phyloP scores from a whole-genome alignment of 2,797 vertebrate genomes.

The Masticophis lateralis region DNA sequence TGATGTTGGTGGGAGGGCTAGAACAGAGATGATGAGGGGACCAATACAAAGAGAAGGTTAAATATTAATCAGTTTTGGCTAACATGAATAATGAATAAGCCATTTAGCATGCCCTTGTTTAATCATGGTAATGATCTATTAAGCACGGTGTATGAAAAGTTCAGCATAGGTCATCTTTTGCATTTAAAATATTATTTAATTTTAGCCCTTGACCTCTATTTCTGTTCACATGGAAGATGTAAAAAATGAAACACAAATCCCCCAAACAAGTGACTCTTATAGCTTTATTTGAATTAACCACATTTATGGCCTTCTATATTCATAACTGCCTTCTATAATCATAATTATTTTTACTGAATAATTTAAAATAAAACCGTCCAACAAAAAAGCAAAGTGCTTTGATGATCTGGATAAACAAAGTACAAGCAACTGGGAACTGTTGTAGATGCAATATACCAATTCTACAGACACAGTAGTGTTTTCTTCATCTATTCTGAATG shows the following conservation, averaged over 20 bases:
- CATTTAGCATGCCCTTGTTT: constrained; percentile 15
- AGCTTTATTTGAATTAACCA: neutral
- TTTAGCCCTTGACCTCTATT: neutral
- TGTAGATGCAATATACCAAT: neutral
- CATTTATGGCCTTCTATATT: neutral
- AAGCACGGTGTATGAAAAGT: neutral
- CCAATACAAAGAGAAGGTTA: neutral
- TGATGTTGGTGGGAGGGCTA: neutral
- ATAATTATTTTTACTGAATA: neutral
- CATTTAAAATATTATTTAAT: constrained; percentile 13
- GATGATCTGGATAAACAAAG: neutral
- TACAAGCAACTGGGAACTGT: neutral
- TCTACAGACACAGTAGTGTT: neutral
- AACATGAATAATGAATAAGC: constrained; percentile 22
- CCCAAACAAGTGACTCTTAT: neutral
- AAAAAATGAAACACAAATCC: constrained; percentile 8
- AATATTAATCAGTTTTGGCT: constrained; percentile 18
- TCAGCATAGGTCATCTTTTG: neutral
- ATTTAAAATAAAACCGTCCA: neutral
- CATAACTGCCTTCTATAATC: neutral
- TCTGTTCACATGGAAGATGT: neutral
- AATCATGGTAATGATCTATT: constrained; percentile 21
- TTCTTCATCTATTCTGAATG: neutral
- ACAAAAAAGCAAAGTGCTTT: neutral
- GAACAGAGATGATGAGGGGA: neutral